Percentiles rank a stretch among this genome's conserved stretches.
Conservation (phyloP, 92 coral and sea anemone species). For the Paragorgia papillata region DNA sequence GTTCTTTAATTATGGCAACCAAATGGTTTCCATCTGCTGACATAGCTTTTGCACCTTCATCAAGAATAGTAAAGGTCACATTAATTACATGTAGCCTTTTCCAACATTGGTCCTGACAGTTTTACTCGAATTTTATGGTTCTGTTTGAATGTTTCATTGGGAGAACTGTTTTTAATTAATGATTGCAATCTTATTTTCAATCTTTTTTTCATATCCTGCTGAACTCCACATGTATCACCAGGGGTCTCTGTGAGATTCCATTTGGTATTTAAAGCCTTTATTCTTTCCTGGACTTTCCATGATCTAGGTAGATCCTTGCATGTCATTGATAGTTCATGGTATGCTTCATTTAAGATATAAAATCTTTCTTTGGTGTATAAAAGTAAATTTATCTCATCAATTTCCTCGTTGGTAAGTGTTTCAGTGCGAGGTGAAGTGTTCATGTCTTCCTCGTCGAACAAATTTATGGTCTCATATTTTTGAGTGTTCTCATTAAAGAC, state of each 20-base stretch:
- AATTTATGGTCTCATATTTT: too few relatives aligned
- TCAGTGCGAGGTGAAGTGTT: slow-evolving; percentile 1
- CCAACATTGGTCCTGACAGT: slow-evolving; percentile 53
- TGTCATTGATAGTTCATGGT: too few relatives aligned
- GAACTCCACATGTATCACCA: slow-evolving; percentile 43
- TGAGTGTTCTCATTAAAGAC: slow-evolving; percentile 25
- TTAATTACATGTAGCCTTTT: slow-evolving; percentile 53
- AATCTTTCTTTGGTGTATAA: too few relatives aligned
- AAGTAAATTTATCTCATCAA: slow-evolving; percentile 48
- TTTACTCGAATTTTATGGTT: slow-evolving; percentile 22
- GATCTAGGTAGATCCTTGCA: too few relatives aligned
- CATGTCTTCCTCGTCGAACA: slow-evolving; percentile 20
- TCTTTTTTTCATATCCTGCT: slow-evolving; percentile 43
- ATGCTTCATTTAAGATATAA: too few relatives aligned
- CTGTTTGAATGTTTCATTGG: too few relatives aligned
- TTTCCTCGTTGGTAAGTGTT: slow-evolving; percentile 31
- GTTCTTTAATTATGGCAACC: slow-evolving; percentile 47
- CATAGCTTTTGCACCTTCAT: slow-evolving; percentile 49
- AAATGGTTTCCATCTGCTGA: slow-evolving; percentile 50
- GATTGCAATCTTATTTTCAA: slow-evolving; percentile 32
- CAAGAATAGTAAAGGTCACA: slow-evolving; percentile 53
- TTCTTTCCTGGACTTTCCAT: slow-evolving; percentile 30
- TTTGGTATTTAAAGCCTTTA: slow-evolving; percentile 31
- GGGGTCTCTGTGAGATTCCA: too few relatives aligned
- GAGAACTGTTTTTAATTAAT: too few relatives aligned